These are phyloP conservation scores for Lepeophtheirus nordmannii DNA, from an alignment of 2,888 invertebrate species.

Conservation along the genomic window DNA sequence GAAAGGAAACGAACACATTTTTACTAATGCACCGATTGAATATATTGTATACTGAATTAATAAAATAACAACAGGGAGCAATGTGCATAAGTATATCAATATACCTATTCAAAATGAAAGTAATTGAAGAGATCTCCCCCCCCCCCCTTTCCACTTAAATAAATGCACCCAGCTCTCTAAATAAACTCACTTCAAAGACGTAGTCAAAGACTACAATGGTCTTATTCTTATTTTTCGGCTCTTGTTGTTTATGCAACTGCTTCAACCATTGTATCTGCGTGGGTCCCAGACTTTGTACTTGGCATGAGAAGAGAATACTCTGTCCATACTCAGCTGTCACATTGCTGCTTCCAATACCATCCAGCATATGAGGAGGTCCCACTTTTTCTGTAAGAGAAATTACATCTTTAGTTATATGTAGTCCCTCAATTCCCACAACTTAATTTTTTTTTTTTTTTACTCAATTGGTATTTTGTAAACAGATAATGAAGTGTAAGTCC, in stretches of 20 bases:
- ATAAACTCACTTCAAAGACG: slow-evolving; percentile 12
- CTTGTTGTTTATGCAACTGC: slow-evolving; percentile 1
- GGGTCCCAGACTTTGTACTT: slow-evolving; percentile 4
- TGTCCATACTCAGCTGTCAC: background rate
- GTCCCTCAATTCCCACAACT: too few relatives aligned
- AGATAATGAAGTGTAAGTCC: too few relatives aligned
- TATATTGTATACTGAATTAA: too few relatives aligned
- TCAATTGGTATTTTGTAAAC: too few relatives aligned
- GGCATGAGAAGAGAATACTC: background rate
- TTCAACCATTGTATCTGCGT: slow-evolving; percentile 18
- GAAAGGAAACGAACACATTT: too few relatives aligned
- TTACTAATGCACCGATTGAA: too few relatives aligned
- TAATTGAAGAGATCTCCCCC: background rate
- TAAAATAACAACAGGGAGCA: background rate
- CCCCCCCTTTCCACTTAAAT: background rate
- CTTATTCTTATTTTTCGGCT: background rate
- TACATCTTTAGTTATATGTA: background rate
- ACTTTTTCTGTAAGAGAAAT: background rate
- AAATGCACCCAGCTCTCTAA: background rate
- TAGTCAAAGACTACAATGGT: slow-evolving; percentile 16
- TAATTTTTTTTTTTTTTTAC: too few relatives aligned
- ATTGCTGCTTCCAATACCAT: background rate
- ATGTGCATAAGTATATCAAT: background rate
- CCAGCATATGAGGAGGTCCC: slow-evolving; percentile 1
- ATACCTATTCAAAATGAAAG: background rate